A percentile compares a stretch with the other conserved stretches of the same genome.
Evolutionary conservation across 2,797 vertebrate genomes (phyloP).

Genomic region (Lagorchestes hirsutus): DNA sequence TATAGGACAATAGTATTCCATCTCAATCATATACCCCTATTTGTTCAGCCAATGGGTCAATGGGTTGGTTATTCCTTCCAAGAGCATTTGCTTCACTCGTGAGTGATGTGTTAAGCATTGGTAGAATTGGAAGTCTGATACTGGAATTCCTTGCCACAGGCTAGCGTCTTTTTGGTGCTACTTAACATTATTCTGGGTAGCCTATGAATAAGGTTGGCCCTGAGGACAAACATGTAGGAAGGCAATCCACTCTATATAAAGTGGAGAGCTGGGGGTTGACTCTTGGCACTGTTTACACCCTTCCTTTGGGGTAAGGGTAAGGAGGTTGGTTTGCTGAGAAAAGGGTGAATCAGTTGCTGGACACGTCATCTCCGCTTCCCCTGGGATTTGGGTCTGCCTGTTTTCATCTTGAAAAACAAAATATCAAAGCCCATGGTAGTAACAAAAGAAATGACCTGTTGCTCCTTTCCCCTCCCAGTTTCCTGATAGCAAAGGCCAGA

Average conservation of each 20-base stretch:
- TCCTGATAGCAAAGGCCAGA: conserved; percentile 5
- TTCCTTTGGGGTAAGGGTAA: conserved; percentile 53
- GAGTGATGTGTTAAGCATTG: background rate
- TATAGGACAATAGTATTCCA: background rate
- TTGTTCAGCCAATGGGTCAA: background rate
- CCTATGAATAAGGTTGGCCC: background rate
- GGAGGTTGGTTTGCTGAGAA: conserved; percentile 42
- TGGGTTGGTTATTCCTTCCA: background rate
- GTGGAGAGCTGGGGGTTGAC: conserved; percentile 44
- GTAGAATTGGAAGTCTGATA: background rate
- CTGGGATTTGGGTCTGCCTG: conserved; percentile 6
- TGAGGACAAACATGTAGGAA: background rate
- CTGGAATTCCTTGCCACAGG: background rate
- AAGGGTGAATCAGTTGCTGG: conserved; percentile 37
- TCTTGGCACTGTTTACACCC: conserved; percentile 21
- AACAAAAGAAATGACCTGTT: conserved; percentile 41
- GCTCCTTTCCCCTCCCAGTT: conserved; percentile 45
- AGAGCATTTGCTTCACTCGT: background rate
- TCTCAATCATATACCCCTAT: background rate
- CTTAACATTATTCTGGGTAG: background rate
- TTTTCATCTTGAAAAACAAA: conserved; percentile 67
- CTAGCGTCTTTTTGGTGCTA: background rate
- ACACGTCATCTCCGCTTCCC: conserved; percentile 28
- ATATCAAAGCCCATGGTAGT: conserved; percentile 61
- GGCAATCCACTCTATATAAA: background rate